phyloP scores from a whole-genome alignment of 1,140 invertebrate genomes.

The Drosophila bifasciata region DNA sequence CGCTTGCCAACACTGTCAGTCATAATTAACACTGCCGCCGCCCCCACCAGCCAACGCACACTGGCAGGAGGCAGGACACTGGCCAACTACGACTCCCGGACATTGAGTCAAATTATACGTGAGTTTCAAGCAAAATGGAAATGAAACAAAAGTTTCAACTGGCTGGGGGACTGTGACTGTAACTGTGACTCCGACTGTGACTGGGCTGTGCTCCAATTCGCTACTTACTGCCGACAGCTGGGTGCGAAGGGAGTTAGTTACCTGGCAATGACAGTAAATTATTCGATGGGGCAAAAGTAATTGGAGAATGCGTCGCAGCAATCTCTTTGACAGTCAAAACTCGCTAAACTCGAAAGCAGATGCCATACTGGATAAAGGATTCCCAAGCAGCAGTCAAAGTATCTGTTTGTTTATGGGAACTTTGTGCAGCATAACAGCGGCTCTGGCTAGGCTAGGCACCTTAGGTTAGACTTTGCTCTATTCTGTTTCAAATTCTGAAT shows the following conservation, averaged over 20 bases:
- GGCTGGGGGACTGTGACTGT: constrained; percentile 1
- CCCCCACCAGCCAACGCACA: no score
- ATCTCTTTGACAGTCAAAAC: no score
- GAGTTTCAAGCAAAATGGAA: constrained; percentile 53
- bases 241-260: constrained; percentile 2
- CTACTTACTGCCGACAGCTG: constrained; percentile 59
- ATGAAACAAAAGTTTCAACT: constrained; percentile 63
- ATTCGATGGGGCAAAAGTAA: not conserved
- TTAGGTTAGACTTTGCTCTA: no score
- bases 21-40: constrained; percentile 70
- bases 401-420: no score
- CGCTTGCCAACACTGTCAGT: constrained; percentile 60
- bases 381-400: no score
- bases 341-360: not conserved
- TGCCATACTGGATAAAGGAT: no score
- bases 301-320: no score
- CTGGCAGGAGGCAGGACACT: no score
- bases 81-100: not conserved
- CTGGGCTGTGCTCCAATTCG: constrained; percentile 26
- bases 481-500: no score
- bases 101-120: constrained; percentile 48
- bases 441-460: no score
- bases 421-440: no score
- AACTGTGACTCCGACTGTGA: no score
- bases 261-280: not conserved